A percentile compares a stretch with the other conserved stretches of the same genome.
Evolutionary conservation across 2,888 invertebrate genomes (phyloP).

Genomic region (Acleris sparsana): DNA sequence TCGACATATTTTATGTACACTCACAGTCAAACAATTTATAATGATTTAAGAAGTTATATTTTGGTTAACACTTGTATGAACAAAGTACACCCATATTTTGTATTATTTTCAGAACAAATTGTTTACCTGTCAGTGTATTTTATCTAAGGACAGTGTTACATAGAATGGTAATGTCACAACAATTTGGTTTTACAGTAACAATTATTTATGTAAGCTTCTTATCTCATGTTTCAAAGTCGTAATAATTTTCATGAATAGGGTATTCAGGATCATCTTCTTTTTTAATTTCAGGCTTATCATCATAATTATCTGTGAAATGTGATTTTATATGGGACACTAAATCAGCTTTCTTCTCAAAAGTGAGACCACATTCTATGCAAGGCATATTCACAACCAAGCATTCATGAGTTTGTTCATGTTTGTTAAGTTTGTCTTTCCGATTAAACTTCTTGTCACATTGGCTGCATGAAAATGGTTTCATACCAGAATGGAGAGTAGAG

Average conservation of each 20-base stretch:
- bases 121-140: neutral
- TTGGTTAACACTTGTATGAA: too few relatives aligned
- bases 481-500: conserved; percentile 86
- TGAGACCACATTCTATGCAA: conserved; percentile 85
- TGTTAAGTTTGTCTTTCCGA: conserved; percentile 86
- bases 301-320: conserved; percentile 79
- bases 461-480: conserved; percentile 87
- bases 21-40: too few relatives aligned
- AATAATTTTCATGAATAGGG: conserved; percentile 68
- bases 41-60: too few relatives aligned
- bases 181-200: conserved; percentile 32
- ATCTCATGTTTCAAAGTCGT: conserved; percentile 72
- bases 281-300: conserved; percentile 73
- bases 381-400: conserved; percentile 83
- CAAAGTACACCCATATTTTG: too few relatives aligned
- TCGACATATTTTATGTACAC: too few relatives aligned
- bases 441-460: conserved; percentile 87
- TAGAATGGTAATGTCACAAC: conserved; percentile 21
- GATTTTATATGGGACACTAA: conserved; percentile 84
- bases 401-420: conserved; percentile 87
- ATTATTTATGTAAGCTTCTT: conserved; percentile 42
- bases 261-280: conserved; percentile 71
- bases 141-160: conserved; percentile 28
- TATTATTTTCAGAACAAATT: too few relatives aligned
- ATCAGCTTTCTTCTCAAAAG: conserved; percentile 84